Conservation (phyloP, 2,113 vertebrate genomes). For the Callipepla squamata region DNA sequence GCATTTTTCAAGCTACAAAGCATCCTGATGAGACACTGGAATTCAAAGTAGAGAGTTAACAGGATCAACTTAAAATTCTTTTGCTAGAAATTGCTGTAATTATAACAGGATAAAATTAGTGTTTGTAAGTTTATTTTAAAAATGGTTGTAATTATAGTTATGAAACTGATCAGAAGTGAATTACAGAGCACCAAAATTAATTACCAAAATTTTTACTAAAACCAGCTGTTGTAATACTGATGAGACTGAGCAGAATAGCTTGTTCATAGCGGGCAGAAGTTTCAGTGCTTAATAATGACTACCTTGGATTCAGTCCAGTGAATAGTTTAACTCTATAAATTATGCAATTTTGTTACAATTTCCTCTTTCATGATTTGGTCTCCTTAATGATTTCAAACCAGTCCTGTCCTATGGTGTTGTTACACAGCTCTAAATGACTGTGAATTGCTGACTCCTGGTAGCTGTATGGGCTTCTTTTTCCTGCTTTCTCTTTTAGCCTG, state of each 20-base stretch:
- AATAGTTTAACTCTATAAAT: conserved; percentile 74
- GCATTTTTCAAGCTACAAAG: conserved; percentile 7
- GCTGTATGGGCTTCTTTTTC: not conserved
- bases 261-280: conserved; percentile 50
- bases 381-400: conserved; percentile 57
- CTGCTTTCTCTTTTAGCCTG: not conserved
- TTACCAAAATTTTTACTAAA: conserved; percentile 40
- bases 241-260: conserved; percentile 30
- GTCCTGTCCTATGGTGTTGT: conserved; percentile 20
- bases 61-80: not conserved
- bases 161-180: conserved; percentile 2
- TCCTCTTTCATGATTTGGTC: conserved; percentile 63
- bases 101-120: not conserved
- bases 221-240: conserved; percentile 50
- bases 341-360: conserved; percentile 69
- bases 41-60: not conserved
- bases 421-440: conserved; percentile 1
- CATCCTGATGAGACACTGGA: not conserved
- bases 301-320: conserved; percentile 59
- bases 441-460: conserved; percentile 15
- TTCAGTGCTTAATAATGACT: conserved; percentile 47
- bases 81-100: not conserved
- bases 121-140: not conserved
- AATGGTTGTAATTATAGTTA: conserved; percentile 4
- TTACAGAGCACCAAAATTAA: conserved; percentile 2